phyloP scores from a whole-genome alignment of 2,113 vertebrate genomes.

The Strix uralensis region DNA sequence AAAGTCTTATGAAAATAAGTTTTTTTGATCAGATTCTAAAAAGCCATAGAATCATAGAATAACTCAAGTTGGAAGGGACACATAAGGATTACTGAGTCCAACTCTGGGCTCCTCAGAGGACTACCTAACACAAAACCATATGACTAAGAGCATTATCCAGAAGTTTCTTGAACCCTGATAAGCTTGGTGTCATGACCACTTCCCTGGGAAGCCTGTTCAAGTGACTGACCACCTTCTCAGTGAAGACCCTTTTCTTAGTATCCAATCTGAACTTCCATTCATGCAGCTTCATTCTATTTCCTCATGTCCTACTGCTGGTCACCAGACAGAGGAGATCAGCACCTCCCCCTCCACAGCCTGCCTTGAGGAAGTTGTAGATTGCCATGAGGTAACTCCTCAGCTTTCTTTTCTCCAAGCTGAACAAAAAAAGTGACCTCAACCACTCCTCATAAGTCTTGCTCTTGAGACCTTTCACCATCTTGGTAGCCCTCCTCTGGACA shows the following conservation, averaged over 20 bases:
- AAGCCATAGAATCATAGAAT: neutral
- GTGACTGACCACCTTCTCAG: too few relatives aligned
- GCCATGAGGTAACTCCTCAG: neutral
- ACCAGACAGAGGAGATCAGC: neutral
- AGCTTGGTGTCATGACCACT: neutral
- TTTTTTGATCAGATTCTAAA: neutral
- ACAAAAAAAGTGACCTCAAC: neutral
- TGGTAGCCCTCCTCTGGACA: neutral
- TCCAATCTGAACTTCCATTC: neutral
- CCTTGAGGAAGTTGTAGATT: neutral
- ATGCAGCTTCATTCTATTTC: neutral
- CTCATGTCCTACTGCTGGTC: accelerated
- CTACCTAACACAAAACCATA: neutral
- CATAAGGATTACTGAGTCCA: neutral
- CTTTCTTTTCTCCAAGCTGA: neutral
- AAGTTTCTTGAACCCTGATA: neutral
- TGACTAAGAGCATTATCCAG: neutral
- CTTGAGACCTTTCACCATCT: neutral
- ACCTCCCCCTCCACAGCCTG: accelerated
- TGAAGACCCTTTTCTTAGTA: neutral
- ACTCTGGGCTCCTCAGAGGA: neutral
- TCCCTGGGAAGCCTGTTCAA: neutral
- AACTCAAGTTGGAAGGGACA: neutral
- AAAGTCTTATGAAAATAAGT: neutral
- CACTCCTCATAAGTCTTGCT: neutral